Evolutionary conservation across 2,888 invertebrate genomes (phyloP), one percentile per base, ranked within the genome.

Genomic region (Melieria crassipennis): DNA sequence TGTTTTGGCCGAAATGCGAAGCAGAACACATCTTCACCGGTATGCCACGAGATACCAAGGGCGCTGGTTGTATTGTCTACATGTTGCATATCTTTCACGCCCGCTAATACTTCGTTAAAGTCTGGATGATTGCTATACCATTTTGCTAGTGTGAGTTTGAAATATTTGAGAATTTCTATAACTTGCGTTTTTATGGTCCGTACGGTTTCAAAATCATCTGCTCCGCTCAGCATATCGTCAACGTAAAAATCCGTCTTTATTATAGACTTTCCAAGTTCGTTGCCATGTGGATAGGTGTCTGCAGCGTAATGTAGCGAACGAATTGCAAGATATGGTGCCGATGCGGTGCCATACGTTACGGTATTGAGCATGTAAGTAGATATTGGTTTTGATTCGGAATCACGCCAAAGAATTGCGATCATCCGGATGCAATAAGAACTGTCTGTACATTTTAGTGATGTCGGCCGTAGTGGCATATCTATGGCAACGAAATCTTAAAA

Each of bases 401-500:
- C 69, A 42, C 75, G 67, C 73, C 74, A 76, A 7, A 77, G 42
- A 60, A 76, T 75, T 62, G 7, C 70, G 73, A 55, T 76, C 72
- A 10, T 42, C 13, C 45, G 56, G 62, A 57, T 74, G 55, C 6
- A 76, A 45, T 7, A 72, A 10, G n/a, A 75, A 71, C 60, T 75
- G 75, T 10, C 75, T 43, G 50, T 75, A 76, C 78, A 75, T 76
- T 62, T 78, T 75, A 5, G 65, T 70, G 7, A 77, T 75, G 52
- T 75, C 78, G 7, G 74, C 76, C 4, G 73, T 68, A 10, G 74
- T 13, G 1, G 63, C 73, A 58, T 62, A 76, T 7, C 70, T 67
- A 66, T 70, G 56, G 9, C 73, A 16, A 7, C 71, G 70, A 67
- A 77, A 77, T 60, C 73, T 73, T 43, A 69, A 10, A 7, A 75